These are phyloP conservation scores for Parochlus steinenii DNA, from an alignment of 2,888 invertebrate genomes.

Conservation along the genomic window DNA sequence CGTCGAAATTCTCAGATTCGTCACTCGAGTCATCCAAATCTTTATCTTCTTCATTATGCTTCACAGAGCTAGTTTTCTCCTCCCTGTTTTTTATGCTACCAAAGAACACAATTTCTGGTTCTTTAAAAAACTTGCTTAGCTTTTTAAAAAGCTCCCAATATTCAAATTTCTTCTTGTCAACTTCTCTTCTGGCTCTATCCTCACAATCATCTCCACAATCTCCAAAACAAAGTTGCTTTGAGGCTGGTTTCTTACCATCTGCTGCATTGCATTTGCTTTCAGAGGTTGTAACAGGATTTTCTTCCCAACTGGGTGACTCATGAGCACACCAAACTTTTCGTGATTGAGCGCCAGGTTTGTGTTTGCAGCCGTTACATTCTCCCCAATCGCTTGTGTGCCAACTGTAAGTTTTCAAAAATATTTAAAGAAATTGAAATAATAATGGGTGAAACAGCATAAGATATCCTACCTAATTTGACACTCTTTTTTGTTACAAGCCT, in stretches of 20 bases:
- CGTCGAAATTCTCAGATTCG: too few relatives aligned
- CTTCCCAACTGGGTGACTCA: slow-evolving; percentile 28
- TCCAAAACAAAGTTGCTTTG: slow-evolving; percentile 27
- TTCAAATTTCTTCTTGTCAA: slow-evolving; percentile 22
- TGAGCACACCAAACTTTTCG: slow-evolving; percentile 34
- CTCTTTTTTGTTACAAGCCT: slow-evolving; percentile 32
- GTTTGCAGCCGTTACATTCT: slow-evolving; percentile 38
- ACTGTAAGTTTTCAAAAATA: slow-evolving; percentile 25
- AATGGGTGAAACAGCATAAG: background rate
- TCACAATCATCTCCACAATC: slow-evolving; percentile 11
- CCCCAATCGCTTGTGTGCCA: slow-evolving; percentile 50
- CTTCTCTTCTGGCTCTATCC: slow-evolving; percentile 5
- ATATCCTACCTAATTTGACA: slow-evolving; percentile 32
- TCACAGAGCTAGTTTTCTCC: too few relatives aligned
- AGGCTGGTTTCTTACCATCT: slow-evolving; percentile 20
- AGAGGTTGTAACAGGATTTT: slow-evolving; percentile 31
- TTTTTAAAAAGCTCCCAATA: too few relatives aligned
- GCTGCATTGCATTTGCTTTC: slow-evolving; percentile 22
- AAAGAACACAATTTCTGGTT: too few relatives aligned
- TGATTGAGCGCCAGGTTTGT: slow-evolving; percentile 28
- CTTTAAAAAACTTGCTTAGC: too few relatives aligned
- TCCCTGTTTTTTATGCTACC: too few relatives aligned
- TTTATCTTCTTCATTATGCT: too few relatives aligned
- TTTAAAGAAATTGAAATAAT: background rate
- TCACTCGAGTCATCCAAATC: too few relatives aligned